Evolutionary conservation across 2,113 vertebrate genomes (phyloP), one percentile per base, ranked within the genome.

Genomic region (Stigmatopora nigra): DNA sequence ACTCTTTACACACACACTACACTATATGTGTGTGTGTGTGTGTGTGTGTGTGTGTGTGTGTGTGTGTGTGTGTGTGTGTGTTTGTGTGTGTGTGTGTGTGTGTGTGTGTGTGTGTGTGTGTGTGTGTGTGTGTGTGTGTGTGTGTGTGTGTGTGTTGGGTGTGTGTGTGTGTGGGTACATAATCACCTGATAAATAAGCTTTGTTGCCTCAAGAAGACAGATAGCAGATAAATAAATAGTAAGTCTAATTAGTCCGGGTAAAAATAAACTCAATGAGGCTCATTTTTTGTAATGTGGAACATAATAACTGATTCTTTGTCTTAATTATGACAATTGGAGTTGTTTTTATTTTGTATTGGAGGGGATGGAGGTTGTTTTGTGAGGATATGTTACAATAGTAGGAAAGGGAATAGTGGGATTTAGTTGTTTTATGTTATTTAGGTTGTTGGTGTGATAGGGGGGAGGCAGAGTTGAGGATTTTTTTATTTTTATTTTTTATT

Each of bases 1-100:
- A 96, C 85, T 97, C 94, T 94, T 85, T 82, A 78, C 68, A 82
- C 76, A 76, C 65, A 75, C 69, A 56, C 48, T 55, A 20, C 78
- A 55, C 44, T 8, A 45, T 1, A 61, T 66, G 67, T 63, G 57
- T 62, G 70, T 41, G 63, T 64, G 67, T 31, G n/a, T 64, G 67
- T 64, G 64, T 1, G 3, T 31, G 25, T 31, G 25, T 31, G 25
- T 31, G 25, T 66, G 63, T 68, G 67, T 19, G 46, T 65, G 66
- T 63, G 67, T 64, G 70, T 25, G 59, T 75, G 78, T 72, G 38
- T 60, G 69, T 80, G 66, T 63, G 67, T 64, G 70, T 25, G 59
- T 75, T 76, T 72, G 38, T 60, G 69, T 80, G 66, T 63, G 67
- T 64, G 70, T 66, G 67, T 63, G 57, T 62, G 70, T 41, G 63